These are phyloP conservation scores for Coelopa frigida DNA, from an alignment of 1,140 invertebrate species.

Conservation along the genomic window DNA sequence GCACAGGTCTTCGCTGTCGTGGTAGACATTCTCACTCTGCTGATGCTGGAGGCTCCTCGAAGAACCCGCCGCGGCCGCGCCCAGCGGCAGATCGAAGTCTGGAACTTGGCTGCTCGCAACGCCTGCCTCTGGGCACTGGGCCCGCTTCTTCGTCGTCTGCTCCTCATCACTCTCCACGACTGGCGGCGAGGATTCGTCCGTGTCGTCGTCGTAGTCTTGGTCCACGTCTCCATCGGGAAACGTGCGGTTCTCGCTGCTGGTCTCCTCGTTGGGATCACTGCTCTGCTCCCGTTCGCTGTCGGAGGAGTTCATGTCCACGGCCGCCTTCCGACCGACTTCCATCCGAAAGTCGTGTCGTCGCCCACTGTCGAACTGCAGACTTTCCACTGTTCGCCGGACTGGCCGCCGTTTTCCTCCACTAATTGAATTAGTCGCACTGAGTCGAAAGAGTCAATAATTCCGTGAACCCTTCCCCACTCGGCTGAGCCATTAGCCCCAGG, in stretches of 20 bases:
- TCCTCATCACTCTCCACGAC: constrained; percentile 15
- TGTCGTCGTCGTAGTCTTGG: constrained; percentile 4
- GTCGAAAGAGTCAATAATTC: background rate
- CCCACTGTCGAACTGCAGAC: background rate
- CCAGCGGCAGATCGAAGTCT: too few species aligned
- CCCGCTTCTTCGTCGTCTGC: constrained; percentile 4
- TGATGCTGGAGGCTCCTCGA: background rate
- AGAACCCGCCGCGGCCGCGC: background rate
- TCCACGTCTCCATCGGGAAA: constrained; percentile 29
- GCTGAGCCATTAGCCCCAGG: constrained; percentile 4
- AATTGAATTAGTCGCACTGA: background rate
- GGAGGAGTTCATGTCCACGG: too few species aligned
- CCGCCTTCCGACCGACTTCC: too few species aligned
- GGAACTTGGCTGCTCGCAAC: background rate
- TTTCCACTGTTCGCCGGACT: background rate
- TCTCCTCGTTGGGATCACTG: constrained; percentile 32
- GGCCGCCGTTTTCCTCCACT: background rate
- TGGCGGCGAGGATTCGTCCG: constrained; percentile 17
- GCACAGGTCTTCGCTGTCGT: background rate
- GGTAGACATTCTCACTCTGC: background rate
- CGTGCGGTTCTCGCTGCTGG: constrained; percentile 31
- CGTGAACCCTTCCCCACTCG: constrained; percentile 6
- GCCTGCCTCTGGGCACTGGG: background rate
- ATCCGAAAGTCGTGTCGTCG: constrained; percentile 3
- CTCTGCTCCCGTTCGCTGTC: constrained; percentile 29